A percentile compares a stretch with the other conserved stretches of the same genome.
Conservation (phyloP, 2,113 vertebrate species). For the Hypocryptadius cinnamomeus region DNA sequence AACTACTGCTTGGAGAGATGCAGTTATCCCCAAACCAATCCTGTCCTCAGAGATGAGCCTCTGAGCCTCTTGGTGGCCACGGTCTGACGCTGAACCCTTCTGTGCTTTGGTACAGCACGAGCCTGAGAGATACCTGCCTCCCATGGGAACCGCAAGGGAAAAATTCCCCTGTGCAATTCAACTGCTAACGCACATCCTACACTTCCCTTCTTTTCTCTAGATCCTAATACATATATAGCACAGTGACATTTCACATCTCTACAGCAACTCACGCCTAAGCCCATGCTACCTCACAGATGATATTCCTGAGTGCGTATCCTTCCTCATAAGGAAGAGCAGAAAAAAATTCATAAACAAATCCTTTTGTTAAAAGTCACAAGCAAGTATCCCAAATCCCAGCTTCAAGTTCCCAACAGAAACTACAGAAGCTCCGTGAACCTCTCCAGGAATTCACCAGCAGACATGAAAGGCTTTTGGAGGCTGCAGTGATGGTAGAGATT, state of each 20-base stretch:
- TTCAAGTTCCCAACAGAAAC: background rate
- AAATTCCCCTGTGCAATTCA: background rate
- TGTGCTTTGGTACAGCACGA: background rate
- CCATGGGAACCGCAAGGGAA: background rate
- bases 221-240: background rate
- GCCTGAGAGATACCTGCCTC: background rate
- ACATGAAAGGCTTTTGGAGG: constrained; percentile 9
- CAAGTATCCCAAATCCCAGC: background rate
- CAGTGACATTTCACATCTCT: background rate
- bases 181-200: background rate
- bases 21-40: background rate
- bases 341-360: background rate
- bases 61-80: background rate
- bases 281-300: background rate
- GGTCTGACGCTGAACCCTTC: background rate
- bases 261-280: background rate
- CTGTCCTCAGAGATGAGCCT: background rate
- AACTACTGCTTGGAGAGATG: background rate
- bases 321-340: background rate
- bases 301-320: background rate
- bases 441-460: constrained; percentile 1
- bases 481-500: background rate
- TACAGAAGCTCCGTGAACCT: background rate
- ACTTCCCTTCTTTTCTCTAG: background rate
- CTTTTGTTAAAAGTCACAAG: background rate